Base-by-base conservation (phyloP, 1,140 invertebrate species). In the Dinoponera quadriceps region DNA sequence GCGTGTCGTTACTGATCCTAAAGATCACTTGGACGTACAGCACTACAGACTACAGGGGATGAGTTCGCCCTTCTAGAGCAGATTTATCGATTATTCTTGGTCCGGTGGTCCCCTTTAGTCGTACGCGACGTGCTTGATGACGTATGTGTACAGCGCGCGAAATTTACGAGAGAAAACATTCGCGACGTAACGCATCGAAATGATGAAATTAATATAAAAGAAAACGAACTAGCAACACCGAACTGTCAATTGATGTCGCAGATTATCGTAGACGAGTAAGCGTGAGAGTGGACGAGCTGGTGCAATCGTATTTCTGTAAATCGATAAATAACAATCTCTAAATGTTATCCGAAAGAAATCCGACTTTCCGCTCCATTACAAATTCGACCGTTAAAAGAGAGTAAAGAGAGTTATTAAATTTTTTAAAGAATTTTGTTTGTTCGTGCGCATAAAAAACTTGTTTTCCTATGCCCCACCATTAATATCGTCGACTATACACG, bases 31-130 rank as follows among this genome's bases (percentile, higher is more conserved):
- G 54, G 68, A 87, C 20, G 59, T 71, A 60, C 27, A 4, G 73
- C 38, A 11, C 38, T 27, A 29, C 25, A 81, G 75, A 33, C 29
- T 16, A 59, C 13, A 60, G 72, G 68, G 77, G 75, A 51, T 59
- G 74, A 54, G 54, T 25, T 77, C 80, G 72, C 71, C 77, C 69
- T 80, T 71, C 73, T 29, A 80, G 57, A 86, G 82, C 89, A 92
- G 91, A 93, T 93, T 92, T 93, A 93, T 93, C 91, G 92, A 93
- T 93, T 93, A 91, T 92, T 91, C 87, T 88, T 90, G 90, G 91
- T 92, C 91, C 92, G 90, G 81, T 91, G 89, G 90, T 92, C 91
- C 91, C 91, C 91, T 92, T 92, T 92, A 85, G 88, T 89, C 77
- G 84, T 85, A 85, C 85, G 85, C 80, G 55, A 59, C 86, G 63